phyloP scores from a whole-genome alignment of 2,888 invertebrate species.

The Phoenoteleia sp. region DNA sequence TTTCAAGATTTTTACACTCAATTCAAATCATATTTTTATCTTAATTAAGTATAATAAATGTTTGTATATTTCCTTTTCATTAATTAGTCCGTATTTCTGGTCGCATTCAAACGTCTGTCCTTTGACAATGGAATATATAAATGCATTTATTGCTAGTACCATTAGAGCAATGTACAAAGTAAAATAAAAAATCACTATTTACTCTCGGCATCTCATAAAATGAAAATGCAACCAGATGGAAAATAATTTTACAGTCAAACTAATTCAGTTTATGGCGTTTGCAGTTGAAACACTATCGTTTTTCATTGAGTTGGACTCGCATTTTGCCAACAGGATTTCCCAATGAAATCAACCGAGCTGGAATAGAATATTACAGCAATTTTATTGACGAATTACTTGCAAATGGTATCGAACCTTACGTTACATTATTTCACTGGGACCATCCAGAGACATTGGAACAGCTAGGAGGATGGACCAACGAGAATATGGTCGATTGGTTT shows the following conservation, averaged over 20 bases:
- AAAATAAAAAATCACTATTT: too few relatives aligned
- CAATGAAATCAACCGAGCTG: constrained; percentile 88
- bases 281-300: constrained; percentile 86
- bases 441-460: constrained; percentile 88
- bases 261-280: background rate
- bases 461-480: constrained; percentile 90
- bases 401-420: constrained; percentile 88
- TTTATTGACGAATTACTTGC: constrained; percentile 88
- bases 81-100: too few relatives aligned
- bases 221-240: too few relatives aligned
- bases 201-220: too few relatives aligned
- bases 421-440: constrained; percentile 91
- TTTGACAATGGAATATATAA: too few relatives aligned
- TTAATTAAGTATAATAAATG: too few relatives aligned
- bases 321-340: constrained; percentile 89
- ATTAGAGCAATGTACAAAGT: too few relatives aligned
- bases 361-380: constrained; percentile 89
- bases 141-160: too few relatives aligned
- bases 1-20: too few relatives aligned
- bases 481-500: constrained; percentile 88
- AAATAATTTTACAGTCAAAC: background rate
- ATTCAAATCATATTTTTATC: too few relatives aligned
- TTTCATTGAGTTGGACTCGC: constrained; percentile 91
- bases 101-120: too few relatives aligned
- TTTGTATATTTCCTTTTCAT: too few relatives aligned